Evolutionary conservation across 2,888 invertebrate genomes (phyloP), one percentile per base, ranked within the genome.

Genomic region (Drosophila nr. perissopoda): DNA sequence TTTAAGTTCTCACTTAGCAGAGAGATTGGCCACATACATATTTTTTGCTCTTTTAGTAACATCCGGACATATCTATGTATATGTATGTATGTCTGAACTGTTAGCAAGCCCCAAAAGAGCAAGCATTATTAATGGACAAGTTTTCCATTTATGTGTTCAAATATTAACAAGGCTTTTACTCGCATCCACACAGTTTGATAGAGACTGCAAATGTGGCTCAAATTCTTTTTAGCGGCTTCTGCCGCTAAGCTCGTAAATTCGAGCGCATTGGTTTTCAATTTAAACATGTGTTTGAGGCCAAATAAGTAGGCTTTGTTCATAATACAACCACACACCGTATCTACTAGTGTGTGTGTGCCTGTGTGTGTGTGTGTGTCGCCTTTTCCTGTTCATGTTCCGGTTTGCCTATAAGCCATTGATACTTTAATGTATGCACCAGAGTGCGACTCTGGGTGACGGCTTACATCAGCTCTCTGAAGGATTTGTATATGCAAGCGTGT

Each of bases 341-440:
- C 7, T 2, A 46, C 7, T 10, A 18, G 18, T 46, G n/a, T 46
- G 18, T 59, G 62, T n/a, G n/a, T n/a, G n/a, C n/a, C n/a, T 74
- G 31, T 36, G 66, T 33, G 59, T 68, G 59, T 54, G 11, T 36
- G 53, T 34, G 16, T 33, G 57, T 25, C 27, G 40, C 38, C 59
- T 60, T 72, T 27, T 36, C 33, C 60, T 51, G 31, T 10, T 33
- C 33, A 33, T 53, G 53, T 48, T 10, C 21, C 21, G 29, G 51
- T 67, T 67, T 67, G 57, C 56, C 75, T 62, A 63, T 87, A 84
- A 89, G 82, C 89, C 88, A 82, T 82, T 84, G 88, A 89, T 89
- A 84, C 88, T 76, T 79, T 85, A 87, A 84, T 87, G 73, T 87
- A 82, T 81, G 82, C 61, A 77, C 60, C 67, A 64, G 58, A 61